These are phyloP conservation scores for Limnothrissa miodon DNA, from an alignment of 2,113 vertebrate species.

Conservation along the genomic window DNA sequence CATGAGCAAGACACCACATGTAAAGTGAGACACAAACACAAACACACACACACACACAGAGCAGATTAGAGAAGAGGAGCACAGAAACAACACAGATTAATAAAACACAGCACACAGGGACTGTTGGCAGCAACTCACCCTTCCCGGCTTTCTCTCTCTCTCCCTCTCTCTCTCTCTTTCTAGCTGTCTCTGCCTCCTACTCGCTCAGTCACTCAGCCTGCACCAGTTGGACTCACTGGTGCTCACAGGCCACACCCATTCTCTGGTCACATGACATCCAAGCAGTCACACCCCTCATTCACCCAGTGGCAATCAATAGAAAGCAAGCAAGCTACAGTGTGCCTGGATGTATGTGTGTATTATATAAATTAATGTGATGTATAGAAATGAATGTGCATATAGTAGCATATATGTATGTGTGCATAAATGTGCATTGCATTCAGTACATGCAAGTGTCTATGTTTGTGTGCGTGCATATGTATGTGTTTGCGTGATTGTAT, in stretches of 20 bases:
- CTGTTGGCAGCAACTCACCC: slow-evolving; percentile 47
- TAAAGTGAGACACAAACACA: slow-evolving; percentile 18
- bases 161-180: slow-evolving; percentile 46
- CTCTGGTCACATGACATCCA: slow-evolving; percentile 62
- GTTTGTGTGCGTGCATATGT: not conserved
- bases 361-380: not conserved
- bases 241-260: slow-evolving; percentile 61
- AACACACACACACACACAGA: slow-evolving; percentile 13
- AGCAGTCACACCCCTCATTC: slow-evolving; percentile 69
- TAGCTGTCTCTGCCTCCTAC: slow-evolving; percentile 32
- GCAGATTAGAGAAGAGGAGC: not conserved
- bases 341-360: not conserved
- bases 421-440: too few relatives aligned
- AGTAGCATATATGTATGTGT: not conserved
- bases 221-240: slow-evolving; percentile 65
- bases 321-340: slow-evolving; percentile 34
- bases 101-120: slow-evolving; percentile 17
- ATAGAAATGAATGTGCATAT: slow-evolving; percentile 35
- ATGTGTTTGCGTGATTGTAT: not conserved
- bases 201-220: slow-evolving; percentile 60
- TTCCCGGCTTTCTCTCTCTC: slow-evolving; percentile 55
- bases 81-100: not conserved
- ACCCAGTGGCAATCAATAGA: slow-evolving; percentile 57
- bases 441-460: not conserved
- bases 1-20: not conserved